phyloP scores from a whole-genome alignment of 2,888 invertebrate genomes.

The Synanthedon tipuliformis region DNA sequence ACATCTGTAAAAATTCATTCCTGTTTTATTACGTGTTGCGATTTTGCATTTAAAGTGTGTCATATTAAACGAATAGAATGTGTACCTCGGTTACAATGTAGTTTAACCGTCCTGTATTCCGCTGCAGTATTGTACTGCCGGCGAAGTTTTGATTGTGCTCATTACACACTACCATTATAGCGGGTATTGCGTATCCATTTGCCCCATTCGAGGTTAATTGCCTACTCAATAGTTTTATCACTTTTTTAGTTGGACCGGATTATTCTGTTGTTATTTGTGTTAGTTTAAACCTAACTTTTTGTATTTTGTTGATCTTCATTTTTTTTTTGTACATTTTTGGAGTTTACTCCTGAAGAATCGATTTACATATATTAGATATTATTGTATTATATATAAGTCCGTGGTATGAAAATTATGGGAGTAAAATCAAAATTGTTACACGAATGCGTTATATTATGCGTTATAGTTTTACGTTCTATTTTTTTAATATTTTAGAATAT shows the following conservation, averaged over 20 bases:
- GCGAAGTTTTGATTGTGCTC: constrained; percentile 33
- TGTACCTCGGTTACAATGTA: constrained; percentile 13
- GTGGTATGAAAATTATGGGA: no score
- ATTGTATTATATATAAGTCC: no score
- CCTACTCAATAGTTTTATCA: neutral
- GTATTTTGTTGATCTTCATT: neutral
- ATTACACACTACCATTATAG: constrained; percentile 15
- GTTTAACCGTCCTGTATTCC: constrained; percentile 15
- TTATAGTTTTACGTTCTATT: no score
- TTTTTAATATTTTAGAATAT: no score
- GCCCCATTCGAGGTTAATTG: neutral
- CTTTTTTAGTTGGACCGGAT: neutral
- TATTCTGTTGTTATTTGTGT: neutral
- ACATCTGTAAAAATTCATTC: no score
- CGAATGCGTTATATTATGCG: no score
- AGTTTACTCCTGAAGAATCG: no score
- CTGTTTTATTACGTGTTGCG: neutral
- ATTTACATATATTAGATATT: no score
- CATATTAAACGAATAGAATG: constrained; percentile 6
- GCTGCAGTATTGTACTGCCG: constrained; percentile 12
- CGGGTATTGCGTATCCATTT: neutral
- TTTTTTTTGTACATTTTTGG: neutral
- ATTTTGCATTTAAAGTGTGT: constrained; percentile 1
- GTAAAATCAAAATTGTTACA: no score
- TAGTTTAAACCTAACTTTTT: neutral